A percentile compares a stretch with the other conserved stretches of the same genome.
phyloP scores from a whole-genome alignment of 2,797 vertebrate species.

The Melanotaenia parkinsoni region DNA sequence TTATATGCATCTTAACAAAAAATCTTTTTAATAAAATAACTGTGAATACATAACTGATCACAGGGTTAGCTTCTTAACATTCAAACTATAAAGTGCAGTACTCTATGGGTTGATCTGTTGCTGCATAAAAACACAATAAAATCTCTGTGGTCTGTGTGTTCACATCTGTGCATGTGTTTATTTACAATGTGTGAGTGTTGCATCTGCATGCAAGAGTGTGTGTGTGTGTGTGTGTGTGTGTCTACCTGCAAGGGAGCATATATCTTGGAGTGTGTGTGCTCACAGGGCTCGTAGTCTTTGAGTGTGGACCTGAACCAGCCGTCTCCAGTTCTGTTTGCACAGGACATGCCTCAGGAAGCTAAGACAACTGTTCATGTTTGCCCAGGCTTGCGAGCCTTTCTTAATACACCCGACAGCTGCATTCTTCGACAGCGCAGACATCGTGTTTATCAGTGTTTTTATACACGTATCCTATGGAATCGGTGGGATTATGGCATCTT shows the following conservation, averaged over 20 bases:
- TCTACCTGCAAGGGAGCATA: constrained; percentile 41
- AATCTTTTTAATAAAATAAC: constrained; percentile 7
- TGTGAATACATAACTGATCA: constrained; percentile 8
- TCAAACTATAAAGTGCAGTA: constrained; percentile 14
- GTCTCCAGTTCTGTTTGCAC: constrained; percentile 85
- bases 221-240: background rate
- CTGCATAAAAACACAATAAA: constrained; percentile 19
- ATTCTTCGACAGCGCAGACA: constrained; percentile 73
- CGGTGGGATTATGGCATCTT: constrained; percentile 37
- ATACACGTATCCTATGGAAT: constrained; percentile 62
- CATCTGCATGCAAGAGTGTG: constrained; percentile 40
- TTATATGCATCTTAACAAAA: background rate
- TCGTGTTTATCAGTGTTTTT: constrained; percentile 78
- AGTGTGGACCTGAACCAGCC: constrained; percentile 72
- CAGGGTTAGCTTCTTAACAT: constrained; percentile 10
- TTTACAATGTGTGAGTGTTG: constrained; percentile 39
- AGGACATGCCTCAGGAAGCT: constrained; percentile 87
- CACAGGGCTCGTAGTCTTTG: constrained; percentile 51
- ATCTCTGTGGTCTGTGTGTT: constrained; percentile 48
- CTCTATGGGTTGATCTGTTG: constrained; percentile 12
- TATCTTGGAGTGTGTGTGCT: constrained; percentile 56
- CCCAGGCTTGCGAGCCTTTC: constrained; percentile 76
- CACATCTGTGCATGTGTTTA: constrained; percentile 52
- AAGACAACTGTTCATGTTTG: constrained; percentile 87
- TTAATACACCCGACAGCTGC: constrained; percentile 85